These are phyloP conservation scores for Congeria kusceri DNA, from an alignment of 2,888 invertebrate species.

Conservation along the genomic window DNA sequence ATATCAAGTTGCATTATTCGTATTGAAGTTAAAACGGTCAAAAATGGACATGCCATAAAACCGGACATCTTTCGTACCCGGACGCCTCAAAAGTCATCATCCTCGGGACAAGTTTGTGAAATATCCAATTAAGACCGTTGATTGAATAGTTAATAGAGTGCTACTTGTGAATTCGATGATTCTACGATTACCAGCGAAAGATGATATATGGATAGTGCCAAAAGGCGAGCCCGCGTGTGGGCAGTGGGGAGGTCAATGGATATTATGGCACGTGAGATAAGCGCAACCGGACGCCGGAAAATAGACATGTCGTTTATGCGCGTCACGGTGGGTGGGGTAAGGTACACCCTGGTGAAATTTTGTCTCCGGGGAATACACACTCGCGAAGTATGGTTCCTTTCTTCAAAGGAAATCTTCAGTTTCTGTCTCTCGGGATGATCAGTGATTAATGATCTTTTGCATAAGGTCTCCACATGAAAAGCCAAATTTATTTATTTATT, in stretches of 20 bases:
- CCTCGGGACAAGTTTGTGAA: too few species aligned
- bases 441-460: too few species aligned
- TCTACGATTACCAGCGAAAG: background rate
- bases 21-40: too few species aligned
- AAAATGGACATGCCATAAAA: too few species aligned
- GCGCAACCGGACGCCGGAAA: background rate
- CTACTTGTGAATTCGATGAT: background rate
- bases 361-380: conserved; percentile 24
- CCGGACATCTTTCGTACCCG: too few species aligned
- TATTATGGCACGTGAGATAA: conserved; percentile 10
- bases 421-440: too few species aligned
- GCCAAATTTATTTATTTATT: too few species aligned
- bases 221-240: conserved; percentile 12
- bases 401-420: too few species aligned
- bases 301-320: background rate
- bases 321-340: background rate
- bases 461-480: too few species aligned
- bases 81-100: too few species aligned
- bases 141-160: conserved; percentile 50
- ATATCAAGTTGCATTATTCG: too few species aligned
- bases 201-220: conserved; percentile 56
- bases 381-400: too few species aligned
- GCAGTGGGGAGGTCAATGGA: background rate
- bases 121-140: conserved; percentile 33
- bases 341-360: conserved; percentile 36